Percentiles rank a stretch among this genome's conserved stretches.
These are phyloP conservation scores for Psittacula derbiana DNA, from an alignment of 2,797 vertebrate genomes.

Conservation along the genomic window DNA sequence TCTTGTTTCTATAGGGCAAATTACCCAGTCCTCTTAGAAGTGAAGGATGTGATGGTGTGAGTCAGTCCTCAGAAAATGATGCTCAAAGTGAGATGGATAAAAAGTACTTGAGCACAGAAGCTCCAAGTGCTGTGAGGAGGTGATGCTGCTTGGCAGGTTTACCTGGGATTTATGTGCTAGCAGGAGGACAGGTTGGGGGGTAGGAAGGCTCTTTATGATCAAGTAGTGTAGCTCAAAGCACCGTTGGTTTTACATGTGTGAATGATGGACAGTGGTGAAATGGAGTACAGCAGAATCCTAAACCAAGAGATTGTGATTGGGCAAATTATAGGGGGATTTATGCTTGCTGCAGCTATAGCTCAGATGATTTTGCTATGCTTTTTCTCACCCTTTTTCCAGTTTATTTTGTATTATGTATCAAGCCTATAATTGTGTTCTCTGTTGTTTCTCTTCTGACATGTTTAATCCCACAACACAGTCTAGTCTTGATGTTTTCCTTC, in stretches of 20 bases:
- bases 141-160: background rate
- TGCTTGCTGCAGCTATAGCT: background rate
- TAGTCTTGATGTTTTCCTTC: constrained; percentile 61
- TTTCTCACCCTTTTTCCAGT: background rate
- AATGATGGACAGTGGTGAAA: constrained; percentile 2
- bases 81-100: background rate
- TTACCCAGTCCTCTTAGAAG: constrained; percentile 17
- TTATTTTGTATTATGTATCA: constrained; percentile 52
- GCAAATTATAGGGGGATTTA: constrained; percentile 18
- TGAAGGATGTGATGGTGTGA: background rate
- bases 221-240: background rate
- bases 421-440: constrained; percentile 44
- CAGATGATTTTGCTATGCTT: background rate
- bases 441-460: constrained; percentile 51
- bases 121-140: background rate
- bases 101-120: background rate
- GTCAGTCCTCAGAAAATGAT: background rate
- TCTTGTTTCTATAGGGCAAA: background rate
- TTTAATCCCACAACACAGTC: constrained; percentile 48
- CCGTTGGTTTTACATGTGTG: background rate
- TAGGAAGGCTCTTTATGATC: background rate
- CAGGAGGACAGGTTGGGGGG: background rate
- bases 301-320: background rate
- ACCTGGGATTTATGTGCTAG: constrained; percentile 18
- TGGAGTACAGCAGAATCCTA: background rate